Evolutionary conservation across 2,797 vertebrate species (phyloP).

Genomic region (Gallirallus australis): DNA sequence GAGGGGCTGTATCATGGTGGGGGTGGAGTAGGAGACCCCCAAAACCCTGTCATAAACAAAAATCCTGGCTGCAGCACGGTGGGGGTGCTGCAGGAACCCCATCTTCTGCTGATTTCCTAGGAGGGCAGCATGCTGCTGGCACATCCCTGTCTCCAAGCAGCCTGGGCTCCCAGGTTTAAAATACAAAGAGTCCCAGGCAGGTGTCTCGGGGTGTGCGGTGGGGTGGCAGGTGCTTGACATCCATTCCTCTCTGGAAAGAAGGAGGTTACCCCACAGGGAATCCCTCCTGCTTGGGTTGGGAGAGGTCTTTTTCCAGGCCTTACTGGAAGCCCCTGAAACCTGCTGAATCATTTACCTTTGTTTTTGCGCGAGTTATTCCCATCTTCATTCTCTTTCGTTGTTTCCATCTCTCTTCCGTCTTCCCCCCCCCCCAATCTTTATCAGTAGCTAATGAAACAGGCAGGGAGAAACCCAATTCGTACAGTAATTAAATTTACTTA

Average conservation of each 20-base stretch:
- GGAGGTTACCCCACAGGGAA: background rate
- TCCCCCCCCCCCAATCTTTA: slow-evolving; percentile 53
- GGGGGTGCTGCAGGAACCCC: background rate
- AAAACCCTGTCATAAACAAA: background rate
- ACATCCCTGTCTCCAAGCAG: background rate
- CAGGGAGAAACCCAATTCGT: slow-evolving; percentile 78
- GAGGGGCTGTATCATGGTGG: background rate
- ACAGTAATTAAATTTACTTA: slow-evolving; percentile 86
- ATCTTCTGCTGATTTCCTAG: background rate
- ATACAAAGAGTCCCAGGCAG: background rate
- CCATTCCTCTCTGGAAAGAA: background rate
- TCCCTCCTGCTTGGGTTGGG: background rate
- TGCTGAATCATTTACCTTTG: background rate
- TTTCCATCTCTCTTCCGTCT: background rate
- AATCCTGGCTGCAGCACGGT: background rate
- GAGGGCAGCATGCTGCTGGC: background rate
- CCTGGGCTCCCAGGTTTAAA: background rate
- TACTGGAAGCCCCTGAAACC: background rate
- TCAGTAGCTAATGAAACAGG: slow-evolving; percentile 80
- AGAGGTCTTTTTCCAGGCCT: background rate
- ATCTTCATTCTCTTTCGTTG: background rate
- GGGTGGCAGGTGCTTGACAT: slow-evolving; percentile 1
- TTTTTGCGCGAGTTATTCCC: background rate
- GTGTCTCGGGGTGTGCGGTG: background rate
- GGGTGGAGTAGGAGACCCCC: background rate